Base-by-base conservation (phyloP, 2,888 invertebrate genomes). In the Mythimna pallens region DNA sequence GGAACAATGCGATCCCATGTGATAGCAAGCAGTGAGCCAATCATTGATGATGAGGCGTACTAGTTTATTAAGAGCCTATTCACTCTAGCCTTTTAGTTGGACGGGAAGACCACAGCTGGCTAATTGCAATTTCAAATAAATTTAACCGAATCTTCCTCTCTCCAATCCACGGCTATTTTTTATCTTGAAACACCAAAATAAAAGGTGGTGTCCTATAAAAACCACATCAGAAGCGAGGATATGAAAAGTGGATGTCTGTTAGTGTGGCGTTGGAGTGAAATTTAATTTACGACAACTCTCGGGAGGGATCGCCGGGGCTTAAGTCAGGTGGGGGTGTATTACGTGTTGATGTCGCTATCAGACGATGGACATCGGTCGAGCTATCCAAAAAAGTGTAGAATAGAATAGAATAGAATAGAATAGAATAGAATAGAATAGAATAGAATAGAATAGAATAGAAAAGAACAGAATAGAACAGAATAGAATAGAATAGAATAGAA, bases 201-300 rank as follows among this genome's bases (percentile, higher is more conserved):
- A 70, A 47, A 64, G 50, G n/a, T 22, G 12, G 36, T 14, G 17
- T 25, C 40, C 2, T 54, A 74, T 61, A 68, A 65, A 67, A 69
- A 55, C 64, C 75, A 71, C 76, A 73, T 74, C 72, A 86, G 54
- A 63, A 59, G 34, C 58, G 62, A 63, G 58, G 62, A 55, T 68
- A 77, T 66, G 80, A 74, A 79, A 80, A 75, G 86, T 86, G 88
- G 88, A 86, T 84, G 80, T 84, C 84, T 87, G 90, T 90, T 91
- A 89, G 83, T 75, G 83, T 25, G 84, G 81, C 76, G 72, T 80
- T 64, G 74, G 82, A 86, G 85, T 84, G 88, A 90, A 92, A 93
- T 92, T 92, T 91, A 92, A 93, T 93, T 93, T 92, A 86, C 86
- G 80, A 77, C 87, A 83, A 83, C 89, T 89, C 90, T 90, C 89